Conservation (phyloP, 64 coral and sea anemone species). For the Orbicella faveolata region DNA sequence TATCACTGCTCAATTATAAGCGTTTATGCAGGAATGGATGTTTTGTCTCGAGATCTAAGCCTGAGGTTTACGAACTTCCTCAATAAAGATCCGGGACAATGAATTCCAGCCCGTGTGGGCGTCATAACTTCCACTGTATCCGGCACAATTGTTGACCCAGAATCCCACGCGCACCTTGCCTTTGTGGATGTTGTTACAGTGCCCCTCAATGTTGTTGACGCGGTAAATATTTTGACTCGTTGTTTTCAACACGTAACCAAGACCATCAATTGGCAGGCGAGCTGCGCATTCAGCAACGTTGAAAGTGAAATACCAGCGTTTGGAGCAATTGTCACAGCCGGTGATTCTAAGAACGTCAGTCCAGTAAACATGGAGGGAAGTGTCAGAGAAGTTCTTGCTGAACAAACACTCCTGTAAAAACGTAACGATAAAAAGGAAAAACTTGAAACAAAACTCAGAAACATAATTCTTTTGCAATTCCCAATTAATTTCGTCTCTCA, state of each 20-base stretch:
- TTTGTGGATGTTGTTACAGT: slow-evolving; percentile 11
- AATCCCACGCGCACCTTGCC: too few species aligned
- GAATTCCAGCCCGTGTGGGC: slow-evolving; percentile 18
- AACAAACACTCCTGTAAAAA: slow-evolving; percentile 34
- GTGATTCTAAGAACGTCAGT: neutral
- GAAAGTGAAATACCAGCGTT: slow-evolving; percentile 52
- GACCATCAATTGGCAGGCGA: slow-evolving; percentile 10
- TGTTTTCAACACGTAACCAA: neutral
- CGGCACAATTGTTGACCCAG: too few species aligned
- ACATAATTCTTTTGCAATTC: too few species aligned
- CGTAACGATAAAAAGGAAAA: too few species aligned
- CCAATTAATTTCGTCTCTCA: too few species aligned
- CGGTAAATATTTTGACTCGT: neutral
- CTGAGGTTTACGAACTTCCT: slow-evolving; percentile 13
- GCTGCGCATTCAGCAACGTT: slow-evolving; percentile 1
- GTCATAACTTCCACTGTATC: neutral
- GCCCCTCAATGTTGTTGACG: slow-evolving; percentile 1
- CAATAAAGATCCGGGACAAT: slow-evolving; percentile 34
- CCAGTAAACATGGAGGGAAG: slow-evolving; percentile 14
- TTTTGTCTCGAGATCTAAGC: neutral
- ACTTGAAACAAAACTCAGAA: neutral
- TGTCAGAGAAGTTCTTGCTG: slow-evolving; percentile 2
- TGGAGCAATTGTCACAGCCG: neutral
- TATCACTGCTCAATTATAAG: too few species aligned
- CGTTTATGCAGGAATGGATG: neutral